These are phyloP conservation scores for Brachionus calyciflorus DNA, from an alignment of 1,140 invertebrate species.

Conservation along the genomic window DNA sequence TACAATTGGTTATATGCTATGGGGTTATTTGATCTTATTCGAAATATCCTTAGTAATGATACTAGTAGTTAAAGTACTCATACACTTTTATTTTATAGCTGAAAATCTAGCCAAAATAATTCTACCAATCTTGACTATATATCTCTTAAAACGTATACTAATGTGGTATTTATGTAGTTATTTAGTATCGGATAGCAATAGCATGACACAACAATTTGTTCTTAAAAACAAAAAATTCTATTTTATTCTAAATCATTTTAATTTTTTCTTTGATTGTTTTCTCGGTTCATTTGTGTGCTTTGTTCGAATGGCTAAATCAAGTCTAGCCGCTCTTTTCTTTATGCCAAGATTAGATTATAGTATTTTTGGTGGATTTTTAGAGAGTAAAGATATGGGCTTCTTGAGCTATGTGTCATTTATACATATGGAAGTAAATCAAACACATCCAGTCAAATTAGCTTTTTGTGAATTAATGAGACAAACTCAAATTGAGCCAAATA, in stretches of 20 bases:
- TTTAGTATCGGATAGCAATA: neutral
- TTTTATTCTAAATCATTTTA: conserved; percentile 45
- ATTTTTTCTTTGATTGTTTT: conserved; percentile 48
- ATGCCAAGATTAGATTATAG: conserved; percentile 43
- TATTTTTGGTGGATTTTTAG: conserved; percentile 44
- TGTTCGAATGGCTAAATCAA: conserved; percentile 26
- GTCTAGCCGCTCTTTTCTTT: conserved; percentile 36
- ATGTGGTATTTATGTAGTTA: conserved; percentile 31
- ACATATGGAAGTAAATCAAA: conserved; percentile 45
- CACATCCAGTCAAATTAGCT: conserved; percentile 30
- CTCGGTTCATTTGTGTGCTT: conserved; percentile 37
- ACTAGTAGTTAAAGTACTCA: conserved; percentile 7
- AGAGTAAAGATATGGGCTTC: conserved; percentile 35
- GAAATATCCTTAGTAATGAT: conserved; percentile 8
- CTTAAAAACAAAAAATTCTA: conserved; percentile 37
- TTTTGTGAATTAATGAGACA: conserved; percentile 17
- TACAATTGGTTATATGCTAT: conserved; percentile 41
- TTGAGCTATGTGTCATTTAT: conserved; percentile 37
- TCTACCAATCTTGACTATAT: conserved; percentile 35
- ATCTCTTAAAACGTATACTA: conserved; percentile 15
- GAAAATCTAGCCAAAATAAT: conserved; percentile 44
- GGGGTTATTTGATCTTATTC: conserved; percentile 43
- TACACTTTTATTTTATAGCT: neutral
- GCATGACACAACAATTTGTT: neutral
- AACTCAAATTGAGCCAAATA: neutral